Evolutionary conservation across 2,888 invertebrate genomes (phyloP).

Genomic region (Diploptera punctata): DNA sequence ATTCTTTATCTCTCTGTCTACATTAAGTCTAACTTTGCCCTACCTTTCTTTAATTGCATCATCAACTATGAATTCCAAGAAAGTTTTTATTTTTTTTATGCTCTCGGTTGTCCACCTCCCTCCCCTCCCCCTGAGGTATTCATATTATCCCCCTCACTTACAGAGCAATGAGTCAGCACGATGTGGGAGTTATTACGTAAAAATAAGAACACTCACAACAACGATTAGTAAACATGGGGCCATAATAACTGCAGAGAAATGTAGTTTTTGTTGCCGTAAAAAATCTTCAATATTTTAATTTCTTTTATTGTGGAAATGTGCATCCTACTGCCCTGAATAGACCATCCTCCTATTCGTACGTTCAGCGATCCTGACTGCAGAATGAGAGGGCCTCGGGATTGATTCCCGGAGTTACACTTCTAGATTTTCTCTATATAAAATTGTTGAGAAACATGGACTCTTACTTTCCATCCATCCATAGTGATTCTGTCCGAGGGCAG

Average conservation of each 20-base stretch:
- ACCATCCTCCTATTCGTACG: too few relatives aligned
- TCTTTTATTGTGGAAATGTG: too few relatives aligned
- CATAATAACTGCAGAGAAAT: constrained; percentile 7
- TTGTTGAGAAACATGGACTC: too few relatives aligned
- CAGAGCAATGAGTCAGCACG: constrained; percentile 22
- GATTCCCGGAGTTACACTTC: too few relatives aligned
- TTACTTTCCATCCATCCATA: too few relatives aligned
- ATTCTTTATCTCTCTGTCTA: constrained; percentile 11
- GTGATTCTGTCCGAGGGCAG: too few relatives aligned
- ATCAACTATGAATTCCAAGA: constrained; percentile 38
- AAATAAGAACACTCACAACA: constrained; percentile 7
- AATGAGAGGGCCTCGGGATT: too few relatives aligned
- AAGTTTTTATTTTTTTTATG: constrained; percentile 28
- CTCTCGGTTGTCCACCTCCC: constrained; percentile 4
- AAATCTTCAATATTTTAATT: constrained; percentile 25
- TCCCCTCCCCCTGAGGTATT: constrained; percentile 28
- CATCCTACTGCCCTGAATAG: too few relatives aligned
- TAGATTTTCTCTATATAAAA: too few relatives aligned
- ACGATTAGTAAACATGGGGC: constrained; percentile 22
- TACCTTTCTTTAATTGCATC: constrained; percentile 37
- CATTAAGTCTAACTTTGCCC: constrained; percentile 20
- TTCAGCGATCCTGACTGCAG: too few relatives aligned
- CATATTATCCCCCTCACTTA: constrained; percentile 9
- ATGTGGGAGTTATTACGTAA: constrained; percentile 27
- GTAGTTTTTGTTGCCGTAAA: constrained; percentile 8